Evolutionary conservation across 2,797 vertebrate genomes (phyloP), one percentile per base, ranked within the genome.

Genomic region (Serranus cabrilla): DNA sequence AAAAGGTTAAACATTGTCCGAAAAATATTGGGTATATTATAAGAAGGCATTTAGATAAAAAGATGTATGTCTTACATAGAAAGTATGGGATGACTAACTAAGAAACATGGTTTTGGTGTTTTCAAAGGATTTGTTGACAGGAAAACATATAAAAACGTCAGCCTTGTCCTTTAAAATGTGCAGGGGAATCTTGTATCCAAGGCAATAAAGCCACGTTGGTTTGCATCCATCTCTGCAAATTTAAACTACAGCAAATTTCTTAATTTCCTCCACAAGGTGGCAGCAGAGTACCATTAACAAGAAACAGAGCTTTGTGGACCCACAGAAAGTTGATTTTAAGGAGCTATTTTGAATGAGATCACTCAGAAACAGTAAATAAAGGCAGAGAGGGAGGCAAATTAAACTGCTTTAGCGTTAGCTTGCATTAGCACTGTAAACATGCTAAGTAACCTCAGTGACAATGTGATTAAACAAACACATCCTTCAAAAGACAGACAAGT

Each of bases 331-430:
- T 58, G 20, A 14, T 16, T 74, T 76, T 20, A 12, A 45, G 23
- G 16, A 5, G 11, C 12, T 31, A 6, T 55, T 76, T 42, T 45
- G 6, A 59, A 70, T n/a, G 11, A 39, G 5, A n/a, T 54, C 12
- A 25, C 9, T 11, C 59, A 54, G 5, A 57, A 60, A 45, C n/a
- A 66, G 31, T 34, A 4, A 25, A 12, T 40, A 25, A 60, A 65
- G 25, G 85, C 83, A 90, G 84, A 90, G 80, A 86, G 46, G 84
- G 84, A 86, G 47, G 60, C 82, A 90, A 85, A 85, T 21, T 2
- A 43, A 62, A 47, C 37, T 43, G 20, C 42, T 51, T 17, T 49
- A 37, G 82, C 68, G 11, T 69, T 50, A 27, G 67, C 51, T 74
- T 40, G 52, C 13, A 58, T 68, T 51, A 67, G 52, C 16, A 10